These are phyloP conservation scores for Dipodomys stephensi DNA, from an alignment of 2,113 vertebrate species.

Conservation along the genomic window DNA sequence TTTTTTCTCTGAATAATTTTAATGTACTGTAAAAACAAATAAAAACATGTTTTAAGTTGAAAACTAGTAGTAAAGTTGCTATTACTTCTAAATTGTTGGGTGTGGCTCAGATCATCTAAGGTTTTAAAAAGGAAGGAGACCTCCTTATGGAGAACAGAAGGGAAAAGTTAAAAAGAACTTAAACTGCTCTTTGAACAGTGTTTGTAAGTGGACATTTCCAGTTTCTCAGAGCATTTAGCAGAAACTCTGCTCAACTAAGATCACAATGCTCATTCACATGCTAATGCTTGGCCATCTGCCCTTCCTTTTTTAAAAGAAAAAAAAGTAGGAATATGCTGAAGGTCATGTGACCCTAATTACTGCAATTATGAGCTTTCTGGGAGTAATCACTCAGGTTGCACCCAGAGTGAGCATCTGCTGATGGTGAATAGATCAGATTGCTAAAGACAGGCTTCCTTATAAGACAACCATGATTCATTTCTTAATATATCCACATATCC, in stretches of 20 bases:
- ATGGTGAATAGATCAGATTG: conserved; percentile 46
- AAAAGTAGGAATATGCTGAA: conserved; percentile 55
- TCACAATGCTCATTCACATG: conserved; percentile 73
- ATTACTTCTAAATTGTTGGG: not conserved
- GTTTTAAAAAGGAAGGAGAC: not conserved
- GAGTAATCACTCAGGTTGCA: conserved; percentile 60
- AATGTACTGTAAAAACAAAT: conserved; percentile 31
- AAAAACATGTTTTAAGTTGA: not conserved
- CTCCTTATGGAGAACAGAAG: not conserved
- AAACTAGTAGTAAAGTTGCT: not conserved
- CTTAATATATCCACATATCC: not conserved
- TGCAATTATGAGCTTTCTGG: conserved; percentile 79
- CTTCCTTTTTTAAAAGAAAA: conserved; percentile 44
- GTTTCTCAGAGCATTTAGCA: not conserved
- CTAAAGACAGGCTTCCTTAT: conserved; percentile 8
- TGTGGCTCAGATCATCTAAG: not conserved
- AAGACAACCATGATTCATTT: conserved; percentile 27
- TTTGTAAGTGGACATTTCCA: not conserved
- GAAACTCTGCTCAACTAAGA: conserved; percentile 12
- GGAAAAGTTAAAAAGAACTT: not conserved
- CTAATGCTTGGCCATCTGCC: conserved; percentile 78
- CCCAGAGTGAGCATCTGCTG: conserved; percentile 66
- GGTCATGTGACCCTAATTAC: conserved; percentile 75
- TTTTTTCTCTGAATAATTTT: not conserved
- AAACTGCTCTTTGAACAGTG: conserved; percentile 37